Evolutionary conservation across 2,113 vertebrate genomes (phyloP).

Genomic region (Pterocles orientalis): DNA sequence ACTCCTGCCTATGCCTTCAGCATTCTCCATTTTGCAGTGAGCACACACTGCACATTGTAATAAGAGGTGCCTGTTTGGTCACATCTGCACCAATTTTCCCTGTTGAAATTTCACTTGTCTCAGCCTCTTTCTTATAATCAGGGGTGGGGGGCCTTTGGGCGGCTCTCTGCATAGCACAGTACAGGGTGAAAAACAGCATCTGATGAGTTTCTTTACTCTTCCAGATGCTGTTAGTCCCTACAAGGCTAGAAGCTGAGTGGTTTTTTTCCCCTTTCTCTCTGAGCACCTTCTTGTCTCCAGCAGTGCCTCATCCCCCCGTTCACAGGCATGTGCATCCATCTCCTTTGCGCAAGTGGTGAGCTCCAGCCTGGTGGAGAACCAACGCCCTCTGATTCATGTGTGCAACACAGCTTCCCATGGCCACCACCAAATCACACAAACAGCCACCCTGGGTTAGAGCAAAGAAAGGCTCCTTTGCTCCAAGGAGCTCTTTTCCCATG

Average conservation of each 20-base stretch:
- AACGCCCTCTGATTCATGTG: accelerated
- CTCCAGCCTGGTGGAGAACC: not conserved
- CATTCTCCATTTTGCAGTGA: not conserved
- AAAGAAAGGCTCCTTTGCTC: not conserved
- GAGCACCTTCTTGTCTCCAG: not conserved
- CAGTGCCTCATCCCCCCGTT: accelerated
- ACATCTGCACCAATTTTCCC: not conserved
- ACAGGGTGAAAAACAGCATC: not conserved
- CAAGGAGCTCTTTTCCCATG: not conserved
- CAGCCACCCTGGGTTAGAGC: not conserved
- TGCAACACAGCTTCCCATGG: not conserved
- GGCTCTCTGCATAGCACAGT: not conserved
- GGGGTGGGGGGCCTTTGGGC: not conserved
- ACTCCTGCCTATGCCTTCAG: not conserved
- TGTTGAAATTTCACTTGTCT: not conserved
- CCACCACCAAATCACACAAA: not conserved
- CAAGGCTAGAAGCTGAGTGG: not conserved
- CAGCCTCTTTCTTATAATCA: not conserved
- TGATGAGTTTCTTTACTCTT: not conserved
- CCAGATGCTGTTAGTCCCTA: not conserved
- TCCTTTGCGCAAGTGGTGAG: not conserved
- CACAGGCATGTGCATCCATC: accelerated
- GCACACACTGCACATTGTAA: accelerated
- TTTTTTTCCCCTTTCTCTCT: not conserved
- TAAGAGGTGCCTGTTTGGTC: not conserved